Evolutionary conservation across 2,797 vertebrate genomes (phyloP).

Genomic region (Alauda arvensis): DNA sequence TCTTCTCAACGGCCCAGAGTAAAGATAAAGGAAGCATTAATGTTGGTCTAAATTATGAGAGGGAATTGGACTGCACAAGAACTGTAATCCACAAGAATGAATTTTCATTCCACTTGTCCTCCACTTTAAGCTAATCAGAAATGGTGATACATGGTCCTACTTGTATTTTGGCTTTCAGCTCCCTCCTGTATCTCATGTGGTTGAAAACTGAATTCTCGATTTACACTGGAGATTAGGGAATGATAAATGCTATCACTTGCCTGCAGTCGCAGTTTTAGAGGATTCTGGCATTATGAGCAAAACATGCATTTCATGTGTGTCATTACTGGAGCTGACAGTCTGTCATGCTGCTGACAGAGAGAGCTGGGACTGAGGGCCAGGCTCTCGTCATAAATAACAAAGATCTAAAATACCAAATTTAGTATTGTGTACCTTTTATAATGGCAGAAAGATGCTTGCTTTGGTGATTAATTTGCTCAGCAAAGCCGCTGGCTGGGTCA

Average conservation of each 20-base stretch:
- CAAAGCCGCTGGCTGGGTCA: not conserved
- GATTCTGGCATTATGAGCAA: constrained; percentile 29
- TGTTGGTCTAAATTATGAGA: constrained; percentile 56
- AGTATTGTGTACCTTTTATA: not conserved
- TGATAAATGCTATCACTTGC: constrained; percentile 9
- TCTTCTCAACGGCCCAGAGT: constrained; percentile 52
- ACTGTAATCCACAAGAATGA: constrained; percentile 43
- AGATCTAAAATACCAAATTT: constrained; percentile 17
- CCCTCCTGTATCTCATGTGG: constrained; percentile 27
- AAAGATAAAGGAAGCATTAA: constrained; percentile 54
- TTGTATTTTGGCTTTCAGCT: constrained; percentile 44
- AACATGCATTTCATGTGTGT: constrained; percentile 14
- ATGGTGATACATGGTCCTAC: constrained; percentile 48
- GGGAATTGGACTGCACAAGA: constrained; percentile 32
- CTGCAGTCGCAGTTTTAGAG: not conserved
- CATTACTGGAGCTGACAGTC: constrained; percentile 2
- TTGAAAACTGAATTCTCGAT: constrained; percentile 24
- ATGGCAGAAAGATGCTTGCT: not conserved
- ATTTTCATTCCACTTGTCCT: constrained; percentile 50
- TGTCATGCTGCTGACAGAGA: constrained; percentile 22
- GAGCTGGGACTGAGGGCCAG: not conserved
- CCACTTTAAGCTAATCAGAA: constrained; percentile 39
- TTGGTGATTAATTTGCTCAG: not conserved
- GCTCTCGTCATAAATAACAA: constrained; percentile 25
- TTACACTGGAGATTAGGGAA: constrained; percentile 2